Conservation (phyloP, 2,113 vertebrate species). For the Physeter macrocephalus region DNA sequence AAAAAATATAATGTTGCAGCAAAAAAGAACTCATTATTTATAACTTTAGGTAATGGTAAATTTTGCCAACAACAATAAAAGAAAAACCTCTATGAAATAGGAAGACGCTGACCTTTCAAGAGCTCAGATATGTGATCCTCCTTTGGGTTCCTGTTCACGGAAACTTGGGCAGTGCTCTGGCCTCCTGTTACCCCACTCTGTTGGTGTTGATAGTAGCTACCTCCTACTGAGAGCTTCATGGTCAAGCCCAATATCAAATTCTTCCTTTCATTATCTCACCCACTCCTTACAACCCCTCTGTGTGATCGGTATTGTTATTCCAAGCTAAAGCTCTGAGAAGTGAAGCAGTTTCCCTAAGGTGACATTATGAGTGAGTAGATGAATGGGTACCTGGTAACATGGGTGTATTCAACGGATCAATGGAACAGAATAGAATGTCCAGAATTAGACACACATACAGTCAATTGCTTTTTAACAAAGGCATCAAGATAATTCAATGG, state of each 20-base stretch:
- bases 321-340: not conserved
- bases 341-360: not conserved
- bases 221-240: not conserved
- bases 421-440: not conserved
- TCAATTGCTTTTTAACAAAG: not conserved
- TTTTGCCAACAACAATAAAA: constrained; percentile 24
- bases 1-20: not conserved
- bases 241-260: not conserved
- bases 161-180: not conserved
- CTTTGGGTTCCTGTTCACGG: not conserved
- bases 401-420: not conserved
- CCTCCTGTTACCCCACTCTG: not conserved
- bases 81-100: not conserved
- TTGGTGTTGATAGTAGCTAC: not conserved
- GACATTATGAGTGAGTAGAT: not conserved
- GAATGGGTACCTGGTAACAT: not conserved
- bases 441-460: not conserved
- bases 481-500: not conserved
- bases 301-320: not conserved
- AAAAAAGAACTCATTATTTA: not conserved
- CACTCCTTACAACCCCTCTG: not conserved
- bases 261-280: not conserved
- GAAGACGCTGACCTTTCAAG: not conserved
- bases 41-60: not conserved
- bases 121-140: not conserved